Evolutionary conservation across 2,797 vertebrate genomes (phyloP).

Genomic region (Austrolebias charrua): DNA sequence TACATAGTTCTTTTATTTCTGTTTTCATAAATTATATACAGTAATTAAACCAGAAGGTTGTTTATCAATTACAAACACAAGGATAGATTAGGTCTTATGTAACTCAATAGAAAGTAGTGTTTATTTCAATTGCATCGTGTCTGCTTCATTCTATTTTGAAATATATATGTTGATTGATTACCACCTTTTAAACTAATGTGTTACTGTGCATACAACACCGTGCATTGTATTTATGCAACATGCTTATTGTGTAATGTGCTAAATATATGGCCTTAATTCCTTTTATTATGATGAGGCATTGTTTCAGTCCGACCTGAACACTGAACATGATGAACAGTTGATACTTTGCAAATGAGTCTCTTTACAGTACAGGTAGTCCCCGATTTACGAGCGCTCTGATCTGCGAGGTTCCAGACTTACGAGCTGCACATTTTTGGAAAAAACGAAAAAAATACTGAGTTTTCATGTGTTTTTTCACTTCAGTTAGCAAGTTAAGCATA

Average conservation of each 20-base stretch:
- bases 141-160: constrained; percentile 34
- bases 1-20: constrained; percentile 38
- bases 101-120: constrained; percentile 52
- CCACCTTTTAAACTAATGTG: constrained; percentile 62
- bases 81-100: constrained; percentile 42
- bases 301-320: constrained; percentile 44
- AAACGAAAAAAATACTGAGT: too few relatives aligned
- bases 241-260: constrained; percentile 43
- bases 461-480: too few relatives aligned
- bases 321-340: constrained; percentile 35
- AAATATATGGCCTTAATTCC: constrained; percentile 52
- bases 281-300: constrained; percentile 50
- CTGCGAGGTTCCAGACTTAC: too few relatives aligned
- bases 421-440: too few relatives aligned
- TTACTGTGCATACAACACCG: constrained; percentile 26
- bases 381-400: too few relatives aligned
- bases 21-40: constrained; percentile 36
- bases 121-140: constrained; percentile 51
- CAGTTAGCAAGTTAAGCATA: too few relatives aligned
- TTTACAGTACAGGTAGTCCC: too few relatives aligned
- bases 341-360: constrained; percentile 15
- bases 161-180: constrained; percentile 53
- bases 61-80: constrained; percentile 55
- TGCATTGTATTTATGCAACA: constrained; percentile 57
- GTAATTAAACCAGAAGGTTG: constrained; percentile 29